A percentile compares a stretch with the other conserved stretches of the same genome.
Conservation (phyloP, 1,140 invertebrate species). For the Medauroidea extradentata region DNA sequence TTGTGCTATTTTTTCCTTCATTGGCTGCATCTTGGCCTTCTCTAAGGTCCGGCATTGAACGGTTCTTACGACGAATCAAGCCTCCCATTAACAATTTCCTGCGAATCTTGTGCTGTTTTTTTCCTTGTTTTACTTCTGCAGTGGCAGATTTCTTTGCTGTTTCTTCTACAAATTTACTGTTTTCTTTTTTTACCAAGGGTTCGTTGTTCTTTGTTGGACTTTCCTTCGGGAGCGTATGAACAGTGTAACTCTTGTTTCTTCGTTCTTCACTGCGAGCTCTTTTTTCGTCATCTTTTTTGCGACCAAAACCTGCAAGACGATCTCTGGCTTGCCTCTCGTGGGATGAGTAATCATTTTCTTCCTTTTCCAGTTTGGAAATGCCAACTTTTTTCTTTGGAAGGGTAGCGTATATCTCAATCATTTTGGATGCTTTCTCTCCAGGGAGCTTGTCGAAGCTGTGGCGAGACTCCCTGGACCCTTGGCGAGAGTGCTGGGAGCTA, state of each 20-base stretch:
- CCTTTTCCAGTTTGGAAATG: conserved; percentile 50
- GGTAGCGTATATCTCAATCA: conserved; percentile 87
- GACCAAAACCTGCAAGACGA: not conserved
- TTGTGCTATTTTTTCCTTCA: not conserved
- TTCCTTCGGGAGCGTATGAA: conserved; percentile 19
- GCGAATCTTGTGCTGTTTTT: conserved; percentile 87
- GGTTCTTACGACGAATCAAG: conserved; percentile 79
- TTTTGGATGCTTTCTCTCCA: conserved; percentile 56
- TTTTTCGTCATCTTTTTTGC: conserved; percentile 66
- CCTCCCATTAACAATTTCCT: conserved; percentile 86
- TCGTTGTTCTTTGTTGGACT: not conserved
- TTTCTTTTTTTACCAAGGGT: conserved; percentile 46
- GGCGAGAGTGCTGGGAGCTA: conserved; percentile 51
- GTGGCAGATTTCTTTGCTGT: conserved; percentile 34
- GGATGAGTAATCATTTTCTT: conserved; percentile 35
- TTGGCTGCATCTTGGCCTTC: conserved; percentile 55
- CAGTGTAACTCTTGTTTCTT: conserved; percentile 27
- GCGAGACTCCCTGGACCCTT: conserved; percentile 54
- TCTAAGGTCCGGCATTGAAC: conserved; percentile 86
- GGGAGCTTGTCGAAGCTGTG: too few relatives aligned
- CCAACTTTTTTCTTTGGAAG: conserved; percentile 78
- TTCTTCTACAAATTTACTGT: conserved; percentile 55
- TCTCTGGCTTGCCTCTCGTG: too few relatives aligned
- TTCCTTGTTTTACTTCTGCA: conserved; percentile 64
- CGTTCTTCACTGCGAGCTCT: conserved; percentile 77